These are phyloP conservation scores for Scrobipalpa costella DNA, from an alignment of 2,888 invertebrate species.

Conservation along the genomic window DNA sequence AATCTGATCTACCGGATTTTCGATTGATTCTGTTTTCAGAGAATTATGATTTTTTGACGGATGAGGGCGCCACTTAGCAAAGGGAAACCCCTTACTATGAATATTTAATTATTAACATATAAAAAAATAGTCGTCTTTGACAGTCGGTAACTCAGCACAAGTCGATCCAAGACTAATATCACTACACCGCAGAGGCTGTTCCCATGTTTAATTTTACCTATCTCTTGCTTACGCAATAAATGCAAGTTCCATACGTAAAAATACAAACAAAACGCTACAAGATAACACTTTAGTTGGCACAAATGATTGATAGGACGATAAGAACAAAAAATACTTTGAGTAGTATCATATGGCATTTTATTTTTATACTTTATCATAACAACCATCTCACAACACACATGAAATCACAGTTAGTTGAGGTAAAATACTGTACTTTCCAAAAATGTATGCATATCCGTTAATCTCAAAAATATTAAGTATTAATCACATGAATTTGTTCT, in stretches of 20 bases:
- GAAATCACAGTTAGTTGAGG: conserved; percentile 77
- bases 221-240: background rate
- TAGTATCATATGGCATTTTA: conserved; percentile 18
- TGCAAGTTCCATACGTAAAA: background rate
- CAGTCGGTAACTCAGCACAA: no score
- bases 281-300: background rate
- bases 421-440: conserved; percentile 64
- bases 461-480: background rate
- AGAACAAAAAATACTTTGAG: conserved; percentile 8
- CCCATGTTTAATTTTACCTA: background rate
- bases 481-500: conserved; percentile 15
- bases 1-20: no score
- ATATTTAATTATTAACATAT: no score
- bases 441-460: conserved; percentile 33
- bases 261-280: background rate
- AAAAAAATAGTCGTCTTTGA: no score
- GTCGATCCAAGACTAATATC: no score
- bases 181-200: no score
- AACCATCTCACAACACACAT: conserved; percentile 59
- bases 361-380: conserved; percentile 43
- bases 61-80: no score
- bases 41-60: no score
- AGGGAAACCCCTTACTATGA: no score
- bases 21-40: no score
- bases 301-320: conserved; percentile 12